Conservation (phyloP, 2,888 invertebrate genomes). For the Calameuta filiformis region DNA sequence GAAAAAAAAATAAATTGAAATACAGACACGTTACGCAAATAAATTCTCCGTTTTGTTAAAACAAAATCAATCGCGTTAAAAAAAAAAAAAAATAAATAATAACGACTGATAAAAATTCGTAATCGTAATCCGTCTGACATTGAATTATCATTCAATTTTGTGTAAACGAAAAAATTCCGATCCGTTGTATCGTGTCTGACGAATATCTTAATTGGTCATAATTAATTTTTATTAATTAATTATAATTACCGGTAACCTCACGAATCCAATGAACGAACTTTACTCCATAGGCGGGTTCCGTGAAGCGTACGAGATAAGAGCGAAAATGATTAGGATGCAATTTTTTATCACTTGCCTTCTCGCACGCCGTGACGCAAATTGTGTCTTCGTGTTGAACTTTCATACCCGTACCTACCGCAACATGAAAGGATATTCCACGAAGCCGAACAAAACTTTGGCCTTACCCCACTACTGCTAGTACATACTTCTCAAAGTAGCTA, state of each 20-base stretch:
- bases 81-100: too few species aligned
- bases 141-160: not conserved
- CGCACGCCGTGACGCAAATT: not conserved
- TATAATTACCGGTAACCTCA: not conserved
- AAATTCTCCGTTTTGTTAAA: not conserved
- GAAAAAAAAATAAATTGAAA: not conserved
- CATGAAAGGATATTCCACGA: not conserved
- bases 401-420: not conserved
- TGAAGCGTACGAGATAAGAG: not conserved
- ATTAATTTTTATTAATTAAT: not conserved
- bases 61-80: not conserved
- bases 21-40: not conserved
- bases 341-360: not conserved
- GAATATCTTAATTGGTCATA: not conserved
- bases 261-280: not conserved
- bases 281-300: not conserved
- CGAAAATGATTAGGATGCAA: not conserved
- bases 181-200: not conserved
- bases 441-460: conserved; percentile 3
- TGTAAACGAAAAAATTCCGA: not conserved
- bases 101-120: not conserved
- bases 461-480: not conserved
- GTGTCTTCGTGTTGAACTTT: not conserved
- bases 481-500: not conserved
- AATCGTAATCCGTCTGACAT: not conserved